A percentile compares a stretch with the other conserved stretches of the same genome.
Conservation (phyloP, 2,113 vertebrate genomes). For the Grallaria varia region DNA sequence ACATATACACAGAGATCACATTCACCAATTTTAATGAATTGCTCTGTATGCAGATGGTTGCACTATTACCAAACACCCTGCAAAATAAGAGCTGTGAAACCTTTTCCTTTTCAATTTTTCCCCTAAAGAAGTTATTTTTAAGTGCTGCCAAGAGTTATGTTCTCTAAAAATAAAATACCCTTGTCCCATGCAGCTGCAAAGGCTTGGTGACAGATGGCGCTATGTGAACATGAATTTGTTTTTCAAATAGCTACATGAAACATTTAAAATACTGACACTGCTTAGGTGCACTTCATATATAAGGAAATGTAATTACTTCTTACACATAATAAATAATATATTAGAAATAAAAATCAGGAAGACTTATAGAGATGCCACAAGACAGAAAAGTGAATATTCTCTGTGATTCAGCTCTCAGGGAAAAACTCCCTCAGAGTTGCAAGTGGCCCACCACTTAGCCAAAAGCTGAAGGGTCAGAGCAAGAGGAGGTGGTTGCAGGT, state of each 20-base stretch:
- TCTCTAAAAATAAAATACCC: not conserved
- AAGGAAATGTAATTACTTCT: no score
- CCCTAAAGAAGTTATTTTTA: not conserved
- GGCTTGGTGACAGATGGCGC: conserved; percentile 17
- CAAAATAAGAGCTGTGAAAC: not conserved
- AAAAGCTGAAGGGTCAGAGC: not conserved
- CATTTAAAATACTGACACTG: no score
- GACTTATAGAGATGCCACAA: rapidly evolving
- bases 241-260: not conserved
- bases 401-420: no score
- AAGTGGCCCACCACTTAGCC: not conserved
- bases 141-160: not conserved
- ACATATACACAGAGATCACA: rapidly evolving
- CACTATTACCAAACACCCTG: not conserved
- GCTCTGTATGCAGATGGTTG: not conserved
- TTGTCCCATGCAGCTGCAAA: not conserved
- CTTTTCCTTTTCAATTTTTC: not conserved
- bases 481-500: not conserved
- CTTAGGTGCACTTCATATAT: no score
- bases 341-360: not conserved
- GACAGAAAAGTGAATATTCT: not conserved
- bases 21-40: not conserved
- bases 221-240: not conserved
- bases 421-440: not conserved
- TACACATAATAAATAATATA: not conserved